A percentile compares a stretch with the other conserved stretches of the same genome.
Evolutionary conservation across 1,140 invertebrate species (phyloP).

Genomic region (Papilio glaucus): DNA sequence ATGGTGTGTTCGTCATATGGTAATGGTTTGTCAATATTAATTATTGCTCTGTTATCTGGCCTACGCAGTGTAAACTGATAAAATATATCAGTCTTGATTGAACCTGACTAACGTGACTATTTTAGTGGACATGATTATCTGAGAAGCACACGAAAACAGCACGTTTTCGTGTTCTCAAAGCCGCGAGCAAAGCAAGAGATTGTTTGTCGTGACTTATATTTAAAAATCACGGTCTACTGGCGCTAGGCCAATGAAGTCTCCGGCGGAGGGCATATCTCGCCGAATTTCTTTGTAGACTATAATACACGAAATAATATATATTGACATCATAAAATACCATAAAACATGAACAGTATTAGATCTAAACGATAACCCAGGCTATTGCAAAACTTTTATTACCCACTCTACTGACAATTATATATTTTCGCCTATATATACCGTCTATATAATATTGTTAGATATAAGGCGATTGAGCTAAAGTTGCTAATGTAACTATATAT

Average conservation of each 20-base stretch:
- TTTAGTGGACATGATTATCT: neutral
- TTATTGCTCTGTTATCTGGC: too few species aligned
- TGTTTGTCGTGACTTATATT: conserved; percentile 24
- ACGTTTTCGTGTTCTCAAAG: conserved; percentile 1
- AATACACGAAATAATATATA: conserved; percentile 10
- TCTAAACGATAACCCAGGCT: neutral
- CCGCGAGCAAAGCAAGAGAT: conserved; percentile 8
- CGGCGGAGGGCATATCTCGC: conserved; percentile 1
- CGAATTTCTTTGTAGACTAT: conserved; percentile 2
- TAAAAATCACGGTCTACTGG: conserved; percentile 19
- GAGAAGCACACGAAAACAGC: neutral
- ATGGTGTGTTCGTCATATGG: too few species aligned
- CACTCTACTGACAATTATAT: conserved; percentile 4
- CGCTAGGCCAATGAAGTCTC: conserved; percentile 24
- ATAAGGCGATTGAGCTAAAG: neutral
- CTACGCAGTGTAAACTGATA: neutral
- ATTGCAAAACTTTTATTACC: neutral
- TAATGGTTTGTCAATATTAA: too few species aligned
- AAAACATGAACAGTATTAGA: conserved; percentile 8
- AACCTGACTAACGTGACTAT: neutral
- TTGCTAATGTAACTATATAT: neutral
- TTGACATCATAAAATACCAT: conserved; percentile 10
- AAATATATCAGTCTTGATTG: neutral
- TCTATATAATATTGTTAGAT: neutral
- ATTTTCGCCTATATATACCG: neutral